Conservation (phyloP, 1,140 invertebrate species). For the Popillia japonica region DNA sequence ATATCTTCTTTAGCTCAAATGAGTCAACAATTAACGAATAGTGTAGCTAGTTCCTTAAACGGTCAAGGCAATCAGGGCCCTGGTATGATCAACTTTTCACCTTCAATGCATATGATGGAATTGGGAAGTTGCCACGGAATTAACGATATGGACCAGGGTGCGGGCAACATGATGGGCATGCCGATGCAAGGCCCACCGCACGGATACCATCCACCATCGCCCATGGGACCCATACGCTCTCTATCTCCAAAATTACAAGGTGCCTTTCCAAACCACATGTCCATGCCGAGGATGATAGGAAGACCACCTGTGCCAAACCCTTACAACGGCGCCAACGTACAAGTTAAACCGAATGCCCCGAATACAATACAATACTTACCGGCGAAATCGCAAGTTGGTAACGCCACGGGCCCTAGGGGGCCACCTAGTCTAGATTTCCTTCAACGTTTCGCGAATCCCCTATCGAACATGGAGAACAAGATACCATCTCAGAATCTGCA, state of each 20-base stretch:
- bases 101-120: conserved; percentile 67
- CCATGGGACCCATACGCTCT: conserved; percentile 60
- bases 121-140: conserved; percentile 58
- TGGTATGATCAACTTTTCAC: conserved; percentile 68
- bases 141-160: conserved; percentile 58
- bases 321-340: conserved; percentile 85
- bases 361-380: conserved; percentile 98
- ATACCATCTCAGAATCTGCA: conserved; percentile 76
- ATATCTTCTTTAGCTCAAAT: conserved; percentile 93
- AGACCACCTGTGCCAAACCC: conserved; percentile 70
- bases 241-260: conserved; percentile 61
- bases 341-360: conserved; percentile 94
- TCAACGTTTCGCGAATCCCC: conserved; percentile 84
- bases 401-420: conserved; percentile 72
- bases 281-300: conserved; percentile 63
- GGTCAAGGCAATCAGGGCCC: conserved; percentile 64
- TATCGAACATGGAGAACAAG: conserved; percentile 75
- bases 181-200: conserved; percentile 59
- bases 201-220: conserved; percentile 59
- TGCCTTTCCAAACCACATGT: conserved; percentile 60
- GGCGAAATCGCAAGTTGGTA: conserved; percentile 79
- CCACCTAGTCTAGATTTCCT: conserved; percentile 92
- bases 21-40: conserved; percentile 89
- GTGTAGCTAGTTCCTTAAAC: conserved; percentile 65
- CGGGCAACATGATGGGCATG: conserved; percentile 57